Evolutionary conservation across 2,797 vertebrate genomes (phyloP).

Genomic region (Helicolenus hilgendorfi): DNA sequence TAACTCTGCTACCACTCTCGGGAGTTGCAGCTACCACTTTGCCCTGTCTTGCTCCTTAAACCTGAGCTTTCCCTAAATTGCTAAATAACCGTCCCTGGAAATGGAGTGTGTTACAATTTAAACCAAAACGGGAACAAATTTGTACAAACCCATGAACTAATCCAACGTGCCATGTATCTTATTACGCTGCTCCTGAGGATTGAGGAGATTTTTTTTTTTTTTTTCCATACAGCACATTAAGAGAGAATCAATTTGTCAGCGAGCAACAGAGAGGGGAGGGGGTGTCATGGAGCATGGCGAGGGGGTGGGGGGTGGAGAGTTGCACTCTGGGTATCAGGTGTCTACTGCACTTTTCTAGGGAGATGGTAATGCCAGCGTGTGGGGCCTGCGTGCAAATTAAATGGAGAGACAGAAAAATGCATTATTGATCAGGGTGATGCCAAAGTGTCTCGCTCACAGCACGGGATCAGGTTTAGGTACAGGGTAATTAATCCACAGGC

Average conservation of each 20-base stretch:
- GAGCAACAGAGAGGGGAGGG: slow-evolving; percentile 54
- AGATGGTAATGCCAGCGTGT: slow-evolving; percentile 75
- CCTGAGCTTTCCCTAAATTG: slow-evolving; percentile 24
- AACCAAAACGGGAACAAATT: slow-evolving; percentile 55
- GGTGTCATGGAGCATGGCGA: slow-evolving; percentile 42
- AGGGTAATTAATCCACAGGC: slow-evolving; percentile 90
- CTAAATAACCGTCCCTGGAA: slow-evolving; percentile 13
- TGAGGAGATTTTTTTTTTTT: slow-evolving; percentile 36
- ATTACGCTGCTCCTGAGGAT: slow-evolving; percentile 43
- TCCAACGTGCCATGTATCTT: slow-evolving; percentile 51
- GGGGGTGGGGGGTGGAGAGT: slow-evolving; percentile 56
- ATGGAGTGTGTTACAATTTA: slow-evolving; percentile 22
- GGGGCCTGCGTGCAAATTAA: slow-evolving; percentile 88
- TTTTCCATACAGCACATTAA: slow-evolving; percentile 57
- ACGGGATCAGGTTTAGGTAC: slow-evolving; percentile 84
- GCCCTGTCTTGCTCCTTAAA: slow-evolving; percentile 7
- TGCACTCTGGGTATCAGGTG: slow-evolving; percentile 84
- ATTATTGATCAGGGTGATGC: slow-evolving; percentile 90
- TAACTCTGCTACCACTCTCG: slow-evolving; percentile 18
- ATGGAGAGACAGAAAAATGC: slow-evolving; percentile 92
- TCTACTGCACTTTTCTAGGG: slow-evolving; percentile 79
- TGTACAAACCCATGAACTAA: slow-evolving; percentile 49
- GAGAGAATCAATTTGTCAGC: slow-evolving; percentile 84
- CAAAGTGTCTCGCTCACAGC: slow-evolving; percentile 87
- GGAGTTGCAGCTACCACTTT: slow-evolving; percentile 14